Percentiles rank a stretch among this genome's conserved stretches.
Evolutionary conservation across 92 coral and sea anemone species (phyloP).

Genomic region (Desmophyllum pertusum): DNA sequence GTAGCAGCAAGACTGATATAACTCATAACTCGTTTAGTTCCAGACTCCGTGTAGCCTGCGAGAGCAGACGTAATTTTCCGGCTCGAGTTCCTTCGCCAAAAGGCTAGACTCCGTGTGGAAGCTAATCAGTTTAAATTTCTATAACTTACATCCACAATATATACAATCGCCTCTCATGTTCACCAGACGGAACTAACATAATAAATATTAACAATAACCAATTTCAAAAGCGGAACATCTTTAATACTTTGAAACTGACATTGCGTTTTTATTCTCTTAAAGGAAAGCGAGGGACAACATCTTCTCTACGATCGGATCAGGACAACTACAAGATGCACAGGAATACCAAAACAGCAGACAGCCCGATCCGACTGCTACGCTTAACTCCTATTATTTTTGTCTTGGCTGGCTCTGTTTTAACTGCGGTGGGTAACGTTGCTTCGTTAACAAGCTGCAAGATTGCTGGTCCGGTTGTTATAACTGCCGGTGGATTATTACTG

Average conservation of each 20-base stretch:
- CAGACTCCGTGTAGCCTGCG: too few species aligned
- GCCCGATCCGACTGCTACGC: neutral
- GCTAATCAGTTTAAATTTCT: too few species aligned
- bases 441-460: neutral
- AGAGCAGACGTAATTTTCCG: too few species aligned
- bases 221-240: neutral
- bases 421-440: slow-evolving; percentile 5
- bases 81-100: too few species aligned
- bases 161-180: neutral
- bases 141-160: neutral
- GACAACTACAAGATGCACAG: slow-evolving; percentile 5
- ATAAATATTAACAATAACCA: neutral
- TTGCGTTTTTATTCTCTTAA: neutral
- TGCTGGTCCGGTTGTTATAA: slow-evolving; percentile 16
- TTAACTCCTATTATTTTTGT: neutral
- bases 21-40: too few species aligned
- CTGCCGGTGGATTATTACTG: neutral
- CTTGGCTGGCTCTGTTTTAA: slow-evolving; percentile 9
- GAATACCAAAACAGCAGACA: neutral
- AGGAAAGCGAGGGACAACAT: neutral
- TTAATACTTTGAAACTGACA: neutral
- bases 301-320: too few species aligned
- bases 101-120: too few species aligned
- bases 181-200: neutral
- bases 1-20: too few species aligned